Conservation (phyloP, 2,888 invertebrate genomes). For the Didymodactylos carnosus region DNA sequence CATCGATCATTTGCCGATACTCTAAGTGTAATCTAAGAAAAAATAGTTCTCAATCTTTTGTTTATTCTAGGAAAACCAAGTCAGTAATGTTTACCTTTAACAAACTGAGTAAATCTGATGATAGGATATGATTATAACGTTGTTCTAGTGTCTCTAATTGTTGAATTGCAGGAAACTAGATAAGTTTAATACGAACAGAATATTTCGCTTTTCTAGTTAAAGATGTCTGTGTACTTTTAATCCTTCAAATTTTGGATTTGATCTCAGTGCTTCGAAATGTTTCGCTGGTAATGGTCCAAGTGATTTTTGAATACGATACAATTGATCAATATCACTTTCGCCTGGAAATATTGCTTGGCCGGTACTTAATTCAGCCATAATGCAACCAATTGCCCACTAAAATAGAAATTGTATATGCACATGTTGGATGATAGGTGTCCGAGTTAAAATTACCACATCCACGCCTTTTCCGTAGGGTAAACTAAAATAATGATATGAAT, state of each 20-base stretch:
- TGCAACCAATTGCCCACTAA: constrained; percentile 35
- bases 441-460: too few relatives aligned
- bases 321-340: constrained; percentile 33
- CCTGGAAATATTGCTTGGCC: constrained; percentile 33
- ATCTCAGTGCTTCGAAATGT: constrained; percentile 30
- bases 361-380: constrained; percentile 31
- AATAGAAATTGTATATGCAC: too few relatives aligned
- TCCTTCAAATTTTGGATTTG: constrained; percentile 28
- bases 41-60: neutral
- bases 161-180: constrained; percentile 28
- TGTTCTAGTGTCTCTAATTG: constrained; percentile 26
- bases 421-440: too few relatives aligned
- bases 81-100: neutral
- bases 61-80: too few relatives aligned
- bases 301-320: constrained; percentile 32
- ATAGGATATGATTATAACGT: constrained; percentile 18
- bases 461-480: constrained; percentile 29
- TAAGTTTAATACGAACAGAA: neutral
- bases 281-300: constrained; percentile 29
- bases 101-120: neutral
- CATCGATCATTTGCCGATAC: neutral
- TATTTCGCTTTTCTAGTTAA: neutral
- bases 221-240: constrained; percentile 22
- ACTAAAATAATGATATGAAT: constrained; percentile 18
- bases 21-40: neutral